Evolutionary conservation across 2,113 vertebrate species (phyloP), one percentile per base, ranked within the genome.

Genomic region (Pipa parva): DNA sequence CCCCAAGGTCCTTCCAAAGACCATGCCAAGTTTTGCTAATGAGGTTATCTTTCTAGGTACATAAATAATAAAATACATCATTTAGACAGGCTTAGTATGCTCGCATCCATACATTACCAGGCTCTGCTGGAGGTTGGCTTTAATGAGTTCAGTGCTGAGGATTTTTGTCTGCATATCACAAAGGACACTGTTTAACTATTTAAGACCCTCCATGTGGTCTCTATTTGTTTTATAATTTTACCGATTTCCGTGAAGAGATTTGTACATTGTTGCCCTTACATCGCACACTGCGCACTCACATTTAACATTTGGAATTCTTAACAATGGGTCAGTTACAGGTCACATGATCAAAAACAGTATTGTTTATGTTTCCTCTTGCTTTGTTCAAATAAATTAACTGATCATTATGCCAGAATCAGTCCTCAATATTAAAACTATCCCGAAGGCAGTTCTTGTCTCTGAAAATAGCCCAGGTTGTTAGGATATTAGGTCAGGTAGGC

Each of bases 41-140:
- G 51, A 57, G 63, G 27, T 29, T 37, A 46, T 46, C 25, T 33
- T 39, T 51, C 28, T 39, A 20, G 12, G 37, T 56, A 46, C 63
- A 65, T 65, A 18, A 65, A 65, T 65, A 65, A 65, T 65, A 39
- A 42, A 65, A 57, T 13, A 25, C 25, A 56, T 56, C 29, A 65
- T 55, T 57, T 46, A 56, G 52, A 28, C 9, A 22, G 26, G 37
- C 37, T 29, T 45, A 21, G 39, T 28, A 22, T 65, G 20, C 27
- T 37, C 52, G 17, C 42, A 56, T 56, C 63, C 51, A 29, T 57
- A 65, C 39, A 37, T 56, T 42, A 42, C 39, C 7, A 17, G 20
- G 37, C 63, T 24, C 52, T 28, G 63, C 20, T 45, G 63, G 63
- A 46, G 63, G 13, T 56, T 29, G 17, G n/a, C 55, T 56, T 65